Conservation (phyloP, 1,140 invertebrate species). For the Brachionus rotundiformis region DNA sequence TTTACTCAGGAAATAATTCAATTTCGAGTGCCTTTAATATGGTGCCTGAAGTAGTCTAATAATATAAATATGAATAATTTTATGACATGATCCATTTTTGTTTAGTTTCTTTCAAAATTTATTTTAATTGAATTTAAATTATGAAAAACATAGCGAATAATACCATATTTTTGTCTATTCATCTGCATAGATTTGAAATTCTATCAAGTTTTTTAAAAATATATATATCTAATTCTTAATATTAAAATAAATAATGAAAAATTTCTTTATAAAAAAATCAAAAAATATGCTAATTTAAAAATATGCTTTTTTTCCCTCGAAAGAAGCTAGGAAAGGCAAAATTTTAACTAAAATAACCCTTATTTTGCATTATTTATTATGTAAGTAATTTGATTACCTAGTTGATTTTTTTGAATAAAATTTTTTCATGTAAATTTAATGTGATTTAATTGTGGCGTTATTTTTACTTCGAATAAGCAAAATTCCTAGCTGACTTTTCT, state of each 20-base stretch:
- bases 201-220: too few relatives aligned
- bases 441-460: conserved; percentile 18
- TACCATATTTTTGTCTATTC: not conserved
- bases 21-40: not conserved
- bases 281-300: conserved; percentile 8
- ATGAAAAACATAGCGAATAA: not conserved
- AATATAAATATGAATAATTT: too few relatives aligned
- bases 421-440: not conserved
- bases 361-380: not conserved
- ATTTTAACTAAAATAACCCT: not conserved
- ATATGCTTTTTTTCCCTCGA: not conserved
- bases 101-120: not conserved
- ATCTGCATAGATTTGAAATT: too few relatives aligned
- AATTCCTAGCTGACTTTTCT: not conserved
- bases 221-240: too few relatives aligned
- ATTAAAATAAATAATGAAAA: not conserved
- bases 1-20: not conserved
- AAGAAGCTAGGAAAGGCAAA: not conserved
- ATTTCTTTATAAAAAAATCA: not conserved
- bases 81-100: too few relatives aligned
- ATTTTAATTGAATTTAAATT: not conserved
- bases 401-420: not conserved
- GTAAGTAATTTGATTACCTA: not conserved
- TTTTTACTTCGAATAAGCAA: not conserved
- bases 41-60: too few relatives aligned